phyloP scores from a whole-genome alignment of 2,113 vertebrate genomes.

The Cettia cetti region DNA sequence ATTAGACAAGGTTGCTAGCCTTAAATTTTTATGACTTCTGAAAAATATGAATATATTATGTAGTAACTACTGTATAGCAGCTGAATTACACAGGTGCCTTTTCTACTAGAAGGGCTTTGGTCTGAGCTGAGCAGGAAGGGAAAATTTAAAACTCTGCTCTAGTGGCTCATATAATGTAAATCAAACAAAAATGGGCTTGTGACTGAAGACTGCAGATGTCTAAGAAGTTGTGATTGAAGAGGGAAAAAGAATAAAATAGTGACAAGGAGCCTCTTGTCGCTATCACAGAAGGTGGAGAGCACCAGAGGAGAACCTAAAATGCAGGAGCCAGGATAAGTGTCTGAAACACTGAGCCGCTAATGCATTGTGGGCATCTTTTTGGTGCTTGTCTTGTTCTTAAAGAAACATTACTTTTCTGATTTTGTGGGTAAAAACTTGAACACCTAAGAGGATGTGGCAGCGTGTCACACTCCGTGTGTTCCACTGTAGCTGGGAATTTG shows the following conservation, averaged over 20 bases:
- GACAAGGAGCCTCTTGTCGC: background rate
- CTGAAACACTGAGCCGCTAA: background rate
- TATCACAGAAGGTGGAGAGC: background rate
- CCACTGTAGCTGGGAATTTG: rapidly evolving
- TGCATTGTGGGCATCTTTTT: background rate
- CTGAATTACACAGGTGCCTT: background rate
- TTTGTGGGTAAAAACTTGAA: background rate
- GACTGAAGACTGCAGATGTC: background rate
- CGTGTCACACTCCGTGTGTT: rapidly evolving
- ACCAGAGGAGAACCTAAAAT: background rate
- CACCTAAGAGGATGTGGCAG: background rate
- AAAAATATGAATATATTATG: background rate
- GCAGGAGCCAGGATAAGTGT: background rate
- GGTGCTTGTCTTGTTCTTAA: background rate
- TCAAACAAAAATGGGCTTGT: background rate
- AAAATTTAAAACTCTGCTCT: background rate
- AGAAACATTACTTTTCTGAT: background rate
- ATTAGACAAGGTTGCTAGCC: background rate
- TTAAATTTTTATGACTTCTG: background rate
- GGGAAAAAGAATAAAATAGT: background rate
- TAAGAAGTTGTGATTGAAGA: background rate
- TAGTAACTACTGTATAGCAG: background rate
- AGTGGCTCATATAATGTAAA: background rate
- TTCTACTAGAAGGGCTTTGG: background rate
- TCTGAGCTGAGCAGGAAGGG: background rate